Evolutionary conservation across 1,140 invertebrate species (phyloP), one percentile per base, ranked within the genome.

Genomic region (Pogonomyrmex californicus): DNA sequence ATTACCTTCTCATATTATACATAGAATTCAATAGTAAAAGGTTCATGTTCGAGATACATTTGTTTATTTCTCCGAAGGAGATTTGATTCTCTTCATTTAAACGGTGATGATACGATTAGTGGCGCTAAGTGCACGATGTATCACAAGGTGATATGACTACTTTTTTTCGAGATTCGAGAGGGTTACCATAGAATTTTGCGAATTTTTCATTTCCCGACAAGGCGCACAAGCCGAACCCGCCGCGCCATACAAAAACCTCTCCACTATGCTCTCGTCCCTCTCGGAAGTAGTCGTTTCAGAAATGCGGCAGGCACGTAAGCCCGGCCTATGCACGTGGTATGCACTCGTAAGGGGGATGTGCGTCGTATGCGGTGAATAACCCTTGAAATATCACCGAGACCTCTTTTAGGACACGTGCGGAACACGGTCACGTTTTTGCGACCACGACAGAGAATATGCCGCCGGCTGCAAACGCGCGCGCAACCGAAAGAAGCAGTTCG

Each of bases 331-430:
- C 56, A 54, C 62, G 62, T 51, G 58, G 66, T 65, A 30, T 88
- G 66, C 62, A 51, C 73, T 77, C 33, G 76, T 44, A 76, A 82
- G 49, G 49, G 41, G 33, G 70, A 83, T 58, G 85, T 77, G 63
- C 68, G 51, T 87, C 79, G 49, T 73, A 36, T 41, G 10, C 30
- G 44, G 54, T 76, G 88, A 88, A 88, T 88, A 87, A 89, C 82
- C 77, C 82, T 90, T 90, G 89, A 90, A 90, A 90, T 90, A 90
- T 90, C 87, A 90, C 86, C 44, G 36, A 77, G 86, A 63, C 65
- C 71, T 71, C 68, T 70, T 87, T 44, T 7, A 63, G 38, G 54
- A 66, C 33, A 81, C 76, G 38, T 66, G 82, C 68, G 75, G 17
- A 14, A 36, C 44, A 49, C 68, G 88, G 70, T 85, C 81, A 87